phyloP scores from a whole-genome alignment of 2,113 vertebrate genomes.

The Catharus fuscescens region DNA sequence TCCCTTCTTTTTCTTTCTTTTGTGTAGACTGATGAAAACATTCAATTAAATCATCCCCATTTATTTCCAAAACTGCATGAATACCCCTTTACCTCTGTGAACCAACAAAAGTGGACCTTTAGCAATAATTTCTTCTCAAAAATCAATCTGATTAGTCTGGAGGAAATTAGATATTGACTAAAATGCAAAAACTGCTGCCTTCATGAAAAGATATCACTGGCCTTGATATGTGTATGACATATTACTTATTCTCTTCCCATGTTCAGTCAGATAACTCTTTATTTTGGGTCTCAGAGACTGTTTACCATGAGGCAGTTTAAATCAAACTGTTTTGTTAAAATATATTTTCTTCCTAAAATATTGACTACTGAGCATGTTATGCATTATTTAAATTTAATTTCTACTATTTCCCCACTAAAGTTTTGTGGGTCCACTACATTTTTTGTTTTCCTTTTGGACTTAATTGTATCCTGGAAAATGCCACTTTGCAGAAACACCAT shows the following conservation, averaged over 20 bases:
- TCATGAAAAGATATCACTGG: not conserved
- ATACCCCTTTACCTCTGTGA: not conserved
- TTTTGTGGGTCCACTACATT: rapidly evolving
- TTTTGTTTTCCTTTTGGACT: not conserved
- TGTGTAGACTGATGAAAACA: not conserved
- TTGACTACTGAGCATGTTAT: not conserved
- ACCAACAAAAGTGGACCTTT: not conserved
- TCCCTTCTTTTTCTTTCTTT: not conserved
- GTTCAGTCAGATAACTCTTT: not conserved
- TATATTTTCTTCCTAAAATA: not conserved
- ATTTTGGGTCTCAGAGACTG: not conserved
- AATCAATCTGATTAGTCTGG: slow-evolving; percentile 24
- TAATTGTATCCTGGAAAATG: not conserved
- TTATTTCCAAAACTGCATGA: not conserved
- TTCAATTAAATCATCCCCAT: not conserved
- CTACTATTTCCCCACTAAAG: not conserved
- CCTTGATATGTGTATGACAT: not conserved
- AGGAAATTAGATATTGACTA: slow-evolving; percentile 43
- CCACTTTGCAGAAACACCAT: not conserved
- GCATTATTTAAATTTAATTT: not conserved
- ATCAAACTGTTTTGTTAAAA: not conserved
- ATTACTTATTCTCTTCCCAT: not conserved
- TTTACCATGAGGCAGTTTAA: not conserved
- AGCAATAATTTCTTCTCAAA: not conserved
- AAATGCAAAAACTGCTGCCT: not conserved